Evolutionary conservation across 2,888 invertebrate genomes (phyloP).

Genomic region (Euzetes globulus): DNA sequence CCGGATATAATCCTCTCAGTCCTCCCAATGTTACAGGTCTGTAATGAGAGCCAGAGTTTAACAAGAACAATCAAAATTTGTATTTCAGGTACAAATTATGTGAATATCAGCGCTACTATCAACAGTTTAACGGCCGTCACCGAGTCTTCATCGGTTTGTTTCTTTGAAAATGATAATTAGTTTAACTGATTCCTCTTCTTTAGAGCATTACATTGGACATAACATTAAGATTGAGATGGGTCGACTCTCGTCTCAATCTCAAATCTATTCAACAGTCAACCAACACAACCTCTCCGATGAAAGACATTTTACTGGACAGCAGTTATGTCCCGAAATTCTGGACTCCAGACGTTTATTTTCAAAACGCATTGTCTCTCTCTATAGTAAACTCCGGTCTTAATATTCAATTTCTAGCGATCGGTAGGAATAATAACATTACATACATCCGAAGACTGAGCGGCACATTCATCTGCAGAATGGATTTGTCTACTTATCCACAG

Average conservation of each 20-base stretch:
- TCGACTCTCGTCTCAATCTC: slow-evolving; percentile 22
- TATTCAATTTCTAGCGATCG: slow-evolving; percentile 23
- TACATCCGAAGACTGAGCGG: slow-evolving; percentile 22
- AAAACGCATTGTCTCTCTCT: slow-evolving; percentile 26
- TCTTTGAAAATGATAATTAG: not conserved
- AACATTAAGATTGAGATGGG: slow-evolving; percentile 30
- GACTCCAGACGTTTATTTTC: slow-evolving; percentile 34
- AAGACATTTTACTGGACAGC: slow-evolving; percentile 1
- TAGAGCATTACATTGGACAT: slow-evolving; percentile 30
- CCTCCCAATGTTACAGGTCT: slow-evolving; percentile 3
- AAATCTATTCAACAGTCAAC: not conserved
- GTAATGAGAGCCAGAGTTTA: not conserved
- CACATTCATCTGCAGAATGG: slow-evolving; percentile 33
- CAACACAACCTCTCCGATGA: not conserved
- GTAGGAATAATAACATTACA: not conserved
- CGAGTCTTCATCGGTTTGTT: slow-evolving; percentile 18
- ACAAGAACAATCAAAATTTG: not conserved
- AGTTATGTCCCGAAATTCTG: slow-evolving; percentile 24
- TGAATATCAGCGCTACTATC: slow-evolving; percentile 1
- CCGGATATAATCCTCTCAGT: slow-evolving; percentile 16
- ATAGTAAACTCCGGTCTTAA: slow-evolving; percentile 19
- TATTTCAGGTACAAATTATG: not conserved
- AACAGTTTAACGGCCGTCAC: slow-evolving; percentile 15
- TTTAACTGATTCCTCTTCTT: not conserved
- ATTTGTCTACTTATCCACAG: slow-evolving; percentile 35